phyloP scores from a whole-genome alignment of 2,888 invertebrate species.

The Trachelus troglodyta region DNA sequence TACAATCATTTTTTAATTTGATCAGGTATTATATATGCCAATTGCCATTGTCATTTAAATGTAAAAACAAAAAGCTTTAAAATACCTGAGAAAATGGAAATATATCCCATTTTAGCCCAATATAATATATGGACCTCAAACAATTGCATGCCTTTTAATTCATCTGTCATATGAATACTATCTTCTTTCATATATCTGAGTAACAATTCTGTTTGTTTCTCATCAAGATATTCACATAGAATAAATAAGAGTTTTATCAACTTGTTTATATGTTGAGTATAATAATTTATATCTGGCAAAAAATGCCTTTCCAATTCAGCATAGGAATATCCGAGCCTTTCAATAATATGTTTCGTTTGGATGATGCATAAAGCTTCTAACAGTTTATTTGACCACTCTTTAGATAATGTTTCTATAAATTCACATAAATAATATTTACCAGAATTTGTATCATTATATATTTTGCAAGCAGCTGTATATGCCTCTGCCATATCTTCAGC shows the following conservation, averaged over 20 bases:
- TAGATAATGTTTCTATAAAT: conserved; percentile 39
- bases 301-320: conserved; percentile 11
- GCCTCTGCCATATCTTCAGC: conserved; percentile 43
- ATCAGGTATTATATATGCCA: neutral
- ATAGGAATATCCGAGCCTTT: conserved; percentile 57
- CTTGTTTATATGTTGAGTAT: conserved; percentile 27
- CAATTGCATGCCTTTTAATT: conserved; percentile 22
- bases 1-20: neutral
- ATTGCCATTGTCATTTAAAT: neutral
- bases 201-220: conserved; percentile 14
- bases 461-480: conserved; percentile 29
- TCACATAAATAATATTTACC: neutral
- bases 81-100: conserved; percentile 36
- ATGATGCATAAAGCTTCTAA: conserved; percentile 70
- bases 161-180: conserved; percentile 11
- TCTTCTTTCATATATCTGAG: conserved; percentile 27
- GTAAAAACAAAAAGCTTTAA: neutral
- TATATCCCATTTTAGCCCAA: conserved; percentile 40
- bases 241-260: conserved; percentile 42
- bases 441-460: neutral
- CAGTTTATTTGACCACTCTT: conserved; percentile 66
- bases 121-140: conserved; percentile 46
- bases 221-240: conserved; percentile 40
- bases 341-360: conserved; percentile 43
- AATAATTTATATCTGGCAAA: conserved; percentile 18